Evolutionary conservation across 53 echinoderm and acorn worm species (phyloP), one percentile per base, ranked within the genome.

Genomic region (Paelopatides confundens): DNA sequence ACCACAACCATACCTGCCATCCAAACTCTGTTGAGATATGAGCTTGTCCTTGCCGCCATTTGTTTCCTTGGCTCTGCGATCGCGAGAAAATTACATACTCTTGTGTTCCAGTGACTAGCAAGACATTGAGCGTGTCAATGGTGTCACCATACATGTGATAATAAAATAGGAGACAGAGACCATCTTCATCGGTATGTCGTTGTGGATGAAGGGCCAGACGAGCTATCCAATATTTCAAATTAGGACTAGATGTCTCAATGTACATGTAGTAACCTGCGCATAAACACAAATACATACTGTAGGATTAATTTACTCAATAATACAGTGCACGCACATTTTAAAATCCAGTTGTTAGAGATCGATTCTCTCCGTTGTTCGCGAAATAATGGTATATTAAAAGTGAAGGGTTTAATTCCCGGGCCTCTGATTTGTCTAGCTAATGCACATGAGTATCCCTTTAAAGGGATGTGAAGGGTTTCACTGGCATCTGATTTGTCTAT

Each of bases 71-170:
- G 12, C 91, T 91, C 23, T 85, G 88, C 23, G 49, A 71, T 48
- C 88, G 91, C 18, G 91, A 86, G 71, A 91, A 94, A 31, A 94
- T 83, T 40, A 94, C 35, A 2, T 82, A 15, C 58, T 62, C 63
- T 33, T 82, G 34, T 29, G 62, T 36, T 17, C 82, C 82, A 15
- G 3, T 58, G 0, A 0, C 38, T 4, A 82, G 24, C 21, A 35
- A 31, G 35, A 97, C 92, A 32, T 95, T 97, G 27, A 97, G 87
- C 0, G 88, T 92, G 81, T 90, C 85, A 4, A 97, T 86, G 63
- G 97, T 93, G 53, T 85, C 85, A 14, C 97, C 97, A 35, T 83
- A 97, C 97, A 97, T 97, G 82, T 97, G 97, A 77, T 93, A 97
- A 90, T 92, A 97, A 85, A 97, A 97, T 1, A 77, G 79, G n/a